Evolutionary conservation across 2,888 invertebrate species (phyloP).

Genomic region (Lydus trimaculatus): DNA sequence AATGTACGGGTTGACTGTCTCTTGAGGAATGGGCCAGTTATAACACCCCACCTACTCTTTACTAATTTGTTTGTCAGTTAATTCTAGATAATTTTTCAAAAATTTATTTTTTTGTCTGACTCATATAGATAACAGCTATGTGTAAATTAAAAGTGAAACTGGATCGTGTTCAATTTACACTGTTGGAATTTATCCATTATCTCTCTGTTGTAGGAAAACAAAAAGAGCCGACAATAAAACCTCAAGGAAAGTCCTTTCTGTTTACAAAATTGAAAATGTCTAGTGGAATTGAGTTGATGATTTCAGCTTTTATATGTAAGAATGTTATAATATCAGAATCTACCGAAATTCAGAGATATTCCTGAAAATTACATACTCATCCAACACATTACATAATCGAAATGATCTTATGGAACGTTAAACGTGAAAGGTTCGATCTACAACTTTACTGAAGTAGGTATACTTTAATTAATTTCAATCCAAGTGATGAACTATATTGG

Average conservation of each 20-base stretch:
- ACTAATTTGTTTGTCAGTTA: background rate
- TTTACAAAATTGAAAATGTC: conserved; percentile 8
- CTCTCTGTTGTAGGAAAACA: background rate
- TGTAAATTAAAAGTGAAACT: too few species aligned
- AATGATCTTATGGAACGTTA: conserved; percentile 52
- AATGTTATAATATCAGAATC: conserved; percentile 12
- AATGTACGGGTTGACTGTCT: conserved; percentile 6
- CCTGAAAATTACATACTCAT: too few species aligned
- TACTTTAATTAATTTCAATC: too few species aligned
- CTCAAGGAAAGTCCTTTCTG: too few species aligned
- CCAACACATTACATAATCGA: too few species aligned
- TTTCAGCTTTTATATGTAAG: conserved; percentile 30
- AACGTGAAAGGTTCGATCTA: conserved; percentile 32
- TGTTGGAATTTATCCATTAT: background rate
- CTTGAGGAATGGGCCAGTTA: background rate
- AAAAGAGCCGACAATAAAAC: background rate
- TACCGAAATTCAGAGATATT: conserved; percentile 44
- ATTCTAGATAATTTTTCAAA: background rate
- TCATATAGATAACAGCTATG: background rate
- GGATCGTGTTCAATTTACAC: background rate
- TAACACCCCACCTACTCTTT: background rate
- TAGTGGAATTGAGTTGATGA: conserved; percentile 21
- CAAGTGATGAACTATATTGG: too few species aligned
- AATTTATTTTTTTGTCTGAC: background rate
- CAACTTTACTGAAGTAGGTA: conserved; percentile 21